Conservation (phyloP, 2,113 vertebrate genomes). For the Corapipo altera region DNA sequence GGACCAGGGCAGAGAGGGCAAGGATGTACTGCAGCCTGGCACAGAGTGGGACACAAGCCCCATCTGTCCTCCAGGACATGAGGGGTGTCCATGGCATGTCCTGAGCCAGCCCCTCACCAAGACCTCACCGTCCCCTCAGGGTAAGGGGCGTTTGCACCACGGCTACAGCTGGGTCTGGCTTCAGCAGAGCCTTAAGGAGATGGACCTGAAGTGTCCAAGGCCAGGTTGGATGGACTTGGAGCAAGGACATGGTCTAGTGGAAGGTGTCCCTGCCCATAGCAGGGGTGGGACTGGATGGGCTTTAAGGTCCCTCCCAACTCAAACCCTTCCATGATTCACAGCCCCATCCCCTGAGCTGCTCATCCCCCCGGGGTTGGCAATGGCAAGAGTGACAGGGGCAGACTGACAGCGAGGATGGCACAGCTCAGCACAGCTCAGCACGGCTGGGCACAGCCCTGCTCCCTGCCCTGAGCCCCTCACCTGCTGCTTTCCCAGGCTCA, state of each 20-base stretch:
- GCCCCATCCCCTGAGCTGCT: background rate
- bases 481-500: background rate
- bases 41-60: background rate
- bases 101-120: background rate
- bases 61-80: background rate
- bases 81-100: background rate
- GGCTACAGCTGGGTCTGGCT: background rate
- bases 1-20: background rate
- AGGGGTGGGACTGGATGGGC: background rate
- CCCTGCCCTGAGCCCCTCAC: background rate
- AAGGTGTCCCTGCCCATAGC: background rate
- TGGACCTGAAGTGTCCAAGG: background rate
- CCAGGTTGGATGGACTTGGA: background rate
- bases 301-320: background rate
- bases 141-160: fast-evolving
- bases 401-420: background rate
- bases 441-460: background rate
- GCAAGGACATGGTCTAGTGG: background rate
- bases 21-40: background rate
- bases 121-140: background rate
- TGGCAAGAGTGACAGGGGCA: background rate
- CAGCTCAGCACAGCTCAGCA: background rate
- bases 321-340: background rate
- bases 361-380: background rate
- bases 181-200: background rate